Evolutionary conservation across 1,140 invertebrate species (phyloP).

Genomic region (Habropoda laboriosa): DNA sequence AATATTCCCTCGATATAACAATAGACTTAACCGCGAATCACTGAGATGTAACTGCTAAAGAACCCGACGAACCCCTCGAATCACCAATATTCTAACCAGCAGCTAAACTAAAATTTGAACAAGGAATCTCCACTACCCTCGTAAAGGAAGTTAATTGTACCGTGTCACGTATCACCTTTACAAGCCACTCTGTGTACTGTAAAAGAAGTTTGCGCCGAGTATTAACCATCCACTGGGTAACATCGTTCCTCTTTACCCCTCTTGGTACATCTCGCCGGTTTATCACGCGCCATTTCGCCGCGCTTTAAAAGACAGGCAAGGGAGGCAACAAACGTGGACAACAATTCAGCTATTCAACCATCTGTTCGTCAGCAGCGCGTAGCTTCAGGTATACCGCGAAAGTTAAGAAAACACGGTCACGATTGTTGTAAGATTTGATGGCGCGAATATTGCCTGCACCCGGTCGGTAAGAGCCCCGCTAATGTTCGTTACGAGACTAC

Average conservation of each 20-base stretch:
- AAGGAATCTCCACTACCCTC: too few relatives aligned
- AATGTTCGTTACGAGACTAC: conserved; percentile 44
- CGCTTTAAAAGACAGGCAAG: background rate
- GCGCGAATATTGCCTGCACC: conserved; percentile 9
- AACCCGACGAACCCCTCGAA: too few relatives aligned
- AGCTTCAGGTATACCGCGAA: background rate
- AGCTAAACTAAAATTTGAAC: too few relatives aligned
- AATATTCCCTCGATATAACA: too few relatives aligned
- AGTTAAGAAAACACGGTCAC: conserved; percentile 26
- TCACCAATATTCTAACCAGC: too few relatives aligned
- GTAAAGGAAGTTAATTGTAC: too few relatives aligned
- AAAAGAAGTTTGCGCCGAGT: background rate
- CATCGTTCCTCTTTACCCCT: background rate
- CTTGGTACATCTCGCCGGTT: background rate
- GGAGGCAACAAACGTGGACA: too few relatives aligned
- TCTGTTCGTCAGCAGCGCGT: conserved; percentile 2
- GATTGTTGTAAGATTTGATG: conserved; percentile 41
- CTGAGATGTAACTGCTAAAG: too few relatives aligned
- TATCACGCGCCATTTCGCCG: background rate
- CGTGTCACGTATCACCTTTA: too few relatives aligned
- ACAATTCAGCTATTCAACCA: background rate
- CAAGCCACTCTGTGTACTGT: too few relatives aligned
- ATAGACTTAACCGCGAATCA: too few relatives aligned
- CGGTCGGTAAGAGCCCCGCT: background rate
- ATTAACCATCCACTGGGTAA: background rate